Base-by-base conservation (phyloP, 2,888 invertebrate species). In the Mythimna albipuncta region DNA sequence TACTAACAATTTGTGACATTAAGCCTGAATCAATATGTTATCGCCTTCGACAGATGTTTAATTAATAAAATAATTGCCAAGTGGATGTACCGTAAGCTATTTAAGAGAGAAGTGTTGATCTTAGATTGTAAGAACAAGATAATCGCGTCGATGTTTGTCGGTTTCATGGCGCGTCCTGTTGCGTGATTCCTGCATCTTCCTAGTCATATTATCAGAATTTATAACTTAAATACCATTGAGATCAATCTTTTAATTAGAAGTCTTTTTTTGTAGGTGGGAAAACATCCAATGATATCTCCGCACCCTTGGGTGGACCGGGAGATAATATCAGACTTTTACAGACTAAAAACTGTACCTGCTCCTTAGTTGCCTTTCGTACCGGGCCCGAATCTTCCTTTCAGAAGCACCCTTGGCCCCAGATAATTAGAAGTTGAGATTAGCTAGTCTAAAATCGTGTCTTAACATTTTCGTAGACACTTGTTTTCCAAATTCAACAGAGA, bases 11-110 rank as follows among this genome's bases (percentile, higher is more conserved):
- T 77, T 82, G 71, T 79, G 73, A 72, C 76, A 72, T 79, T 59
- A 70, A 68, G 63, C 59, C 52, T 62, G n/a, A 62, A 66, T 68
- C 76, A 69, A 66, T 63, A 41, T 64, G 59, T 69, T 74, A 79
- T 76, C 76, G 73, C 44, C 55, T 59, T 55, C 68, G 47, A 55
- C 9, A 66, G 72, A 81, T 79, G 72, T 80, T 87, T 77, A 87
- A 88, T 88, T 88, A 87, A 86, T 85, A 85, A 88, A 89, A 87
- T 89, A 89, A 90, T 91, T 89, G 88, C 85, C 81, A 67, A 81
- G 71, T 74, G 76, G 75, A 76, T 72, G 77, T 83, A 82, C 84
- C 81, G 81, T 73, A 73, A 77, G 76, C 61, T 70, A 72, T 76
- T 76, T 83, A 75, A 70, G 70, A 65, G 70, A 47, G 47, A 52